Evolutionary conservation across 1,140 invertebrate genomes (phyloP), one percentile per base, ranked within the genome.

Genomic region (Sminthurinus signatus): DNA sequence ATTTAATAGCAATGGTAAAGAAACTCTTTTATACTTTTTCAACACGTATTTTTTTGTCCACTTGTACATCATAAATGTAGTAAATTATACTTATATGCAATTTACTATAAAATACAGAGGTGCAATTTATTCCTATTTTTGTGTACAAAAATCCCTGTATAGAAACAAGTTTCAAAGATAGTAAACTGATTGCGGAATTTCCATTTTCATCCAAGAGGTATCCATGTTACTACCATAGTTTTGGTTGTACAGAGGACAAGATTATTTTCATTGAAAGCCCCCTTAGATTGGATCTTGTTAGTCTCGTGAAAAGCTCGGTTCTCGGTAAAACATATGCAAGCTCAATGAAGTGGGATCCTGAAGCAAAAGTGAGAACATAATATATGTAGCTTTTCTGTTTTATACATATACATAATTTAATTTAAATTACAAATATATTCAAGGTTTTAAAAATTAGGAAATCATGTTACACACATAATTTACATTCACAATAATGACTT

Each of bases 171-270:
- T 31, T 39, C 25, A 50, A 46, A 19, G 19, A 52, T 25, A 10
- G 14, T 10, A 52, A 25, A 23, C 5, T 52, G 2, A 10, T 52
- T 4, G 50, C 50, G 8, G 23, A 52, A 28, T 27, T 52, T 19
- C 50, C 50, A 28, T 52, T 52, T n/a, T 8, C 50, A 3, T 27
- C 10, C 23, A 28, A 27, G 12, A 52, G 50, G 27, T 15, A 28
- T 28, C 50, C 50, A 14, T 52, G 23, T 14, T 52, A 52, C 27
- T 52, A 25, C 27, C 50, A 52, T n/a, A 52, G 50, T 61, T 84
- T 83, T 73, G 80, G 77, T 10, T 75, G 84, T 60, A 76, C 79
- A 0, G 74, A 79, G 56, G 78, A 82, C 64, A 81, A 80, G 64
- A 72, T 81, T 19, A 72, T 83, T 44, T 77, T 81, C 54, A 62